Conservation (phyloP, 2,888 invertebrate species). For the Tenthredo amoena region DNA sequence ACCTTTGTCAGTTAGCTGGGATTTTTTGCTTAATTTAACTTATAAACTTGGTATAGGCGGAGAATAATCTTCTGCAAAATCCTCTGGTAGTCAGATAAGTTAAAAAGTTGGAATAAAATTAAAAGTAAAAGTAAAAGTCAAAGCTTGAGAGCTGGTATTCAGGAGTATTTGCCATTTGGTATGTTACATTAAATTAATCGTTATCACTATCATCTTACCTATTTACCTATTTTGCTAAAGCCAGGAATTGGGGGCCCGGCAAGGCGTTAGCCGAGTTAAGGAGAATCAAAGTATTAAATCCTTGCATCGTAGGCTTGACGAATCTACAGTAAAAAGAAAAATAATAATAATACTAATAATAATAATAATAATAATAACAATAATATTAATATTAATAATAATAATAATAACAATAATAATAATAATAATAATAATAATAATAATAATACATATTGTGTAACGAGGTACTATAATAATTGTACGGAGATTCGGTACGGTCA, state of each 20-base stretch:
- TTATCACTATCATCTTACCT: background rate
- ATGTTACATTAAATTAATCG: background rate
- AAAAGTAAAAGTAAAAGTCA: background rate
- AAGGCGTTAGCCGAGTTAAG: slow-evolving; percentile 43
- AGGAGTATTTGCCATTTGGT: slow-evolving; percentile 16
- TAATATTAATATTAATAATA: slow-evolving; percentile 11
- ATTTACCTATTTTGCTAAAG: background rate
- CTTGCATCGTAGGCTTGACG: slow-evolving; percentile 31
- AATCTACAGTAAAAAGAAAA: slow-evolving; percentile 39
- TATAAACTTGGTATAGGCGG: background rate
- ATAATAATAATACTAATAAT: slow-evolving; percentile 15
- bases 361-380: background rate
- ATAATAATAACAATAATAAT: slow-evolving; percentile 11
- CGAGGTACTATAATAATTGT: slow-evolving; percentile 19
- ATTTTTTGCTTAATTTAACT: background rate
- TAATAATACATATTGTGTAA: slow-evolving; percentile 22
- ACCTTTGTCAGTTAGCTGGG: slow-evolving; percentile 3
- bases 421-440: background rate
- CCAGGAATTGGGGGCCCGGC: slow-evolving; percentile 47
- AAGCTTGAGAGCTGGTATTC: background rate
- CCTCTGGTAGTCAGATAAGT: background rate
- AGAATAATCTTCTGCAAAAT: background rate
- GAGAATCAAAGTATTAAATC: slow-evolving; percentile 27
- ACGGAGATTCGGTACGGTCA: background rate
- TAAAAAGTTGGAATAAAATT: background rate